Base-by-base conservation (phyloP, 2,888 invertebrate genomes). In the Spisula subtruncata region DNA sequence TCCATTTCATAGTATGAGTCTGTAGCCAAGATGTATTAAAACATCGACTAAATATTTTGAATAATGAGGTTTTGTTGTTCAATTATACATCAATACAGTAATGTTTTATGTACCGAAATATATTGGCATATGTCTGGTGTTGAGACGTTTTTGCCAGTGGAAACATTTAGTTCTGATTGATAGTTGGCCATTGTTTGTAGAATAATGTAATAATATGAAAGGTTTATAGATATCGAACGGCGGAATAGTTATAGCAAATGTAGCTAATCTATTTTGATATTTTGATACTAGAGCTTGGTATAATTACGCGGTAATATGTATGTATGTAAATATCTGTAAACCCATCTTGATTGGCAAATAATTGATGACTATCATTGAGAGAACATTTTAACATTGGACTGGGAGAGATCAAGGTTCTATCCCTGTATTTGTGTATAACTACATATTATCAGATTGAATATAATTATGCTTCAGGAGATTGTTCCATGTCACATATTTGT, bases 171-270 rank as follows among this genome's bases (percentile, higher is more conserved):
- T 25, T 66, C 60, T 25, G n/a, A 25, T 25, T 25, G 60, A 66
- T 66, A 66, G 0, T 66, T 66, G 20, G 60, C 10, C 25, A 66
- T 66, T 5, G 20, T 66, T 25, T 66, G 25, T 66, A 25, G 25
- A 66, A n/a, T n/a, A n/a, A n/a, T n/a, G n/a, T 66, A 25, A 66
- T n/a, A 25, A 66, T 51, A 66, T 66, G n/a, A 66, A 20, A 66
- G n/a, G n/a, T n/a, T n/a, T 25, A 25, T 25, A 25, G 5, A 66
- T 25, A 10, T 66, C 10, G 25, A 10, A 66, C 6, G 60, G n/a
- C 25, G 25, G n/a, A 10, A 25, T 10, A 66, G 8, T 66, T 66
- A 25, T 66, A 25, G 60, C 25, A 66, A 66, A 66, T 66, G n/a
- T 25, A 25, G 60, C 25, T n/a, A 66, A 66, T 66, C 25, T 10